Evolutionary conservation across 2,113 vertebrate genomes (phyloP), one percentile per base, ranked within the genome.

Genomic region (Hemiprocne comata): DNA sequence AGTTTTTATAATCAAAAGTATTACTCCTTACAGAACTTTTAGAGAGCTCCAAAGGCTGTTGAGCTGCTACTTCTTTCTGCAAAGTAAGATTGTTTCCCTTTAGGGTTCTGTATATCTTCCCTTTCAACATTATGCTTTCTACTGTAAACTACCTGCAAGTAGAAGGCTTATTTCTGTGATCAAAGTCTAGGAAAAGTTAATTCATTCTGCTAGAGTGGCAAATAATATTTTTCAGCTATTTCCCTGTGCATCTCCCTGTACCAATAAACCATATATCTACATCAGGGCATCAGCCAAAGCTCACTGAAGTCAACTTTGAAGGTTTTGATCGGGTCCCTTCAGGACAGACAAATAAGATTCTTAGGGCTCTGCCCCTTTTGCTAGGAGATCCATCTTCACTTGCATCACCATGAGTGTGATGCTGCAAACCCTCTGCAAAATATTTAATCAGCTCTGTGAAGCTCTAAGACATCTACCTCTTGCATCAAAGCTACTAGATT

Each of bases 381-480:
- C 24, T 48, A 65, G 14, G 26, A 66, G 51, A 92, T 70, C 18
- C 31, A 51, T 53, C 72, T 26, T 86, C 2, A 1, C 11, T 64
- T 93, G 7, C 18, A 87, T 53, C 67, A 80, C 58, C 15, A 9
- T 6, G 60, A 72, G 13, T 16, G 10, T 64, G 40, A 71, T 89
- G 62, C 54, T 65, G 29, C 76, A 88, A 81, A 87, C 36, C 34
- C 93, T 34, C 42, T 94, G 80, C 55, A 89, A 84, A 90, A 87
- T 54, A 53, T 83, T 97, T 48, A 90, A 79, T 57, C 82, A 95
- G 94, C 93, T 96, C 76, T 69, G 38, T 44, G 82, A 97, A 97
- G 96, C 94, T 97, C 95, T 87, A 92, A 94, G 64, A 94, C 86
- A 90, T 92, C 97, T 98, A 98, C 98, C 98, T 98, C 98, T 95